Evolutionary conservation across 2,113 vertebrate species (phyloP).

Genomic region (Zosterops japonicus): DNA sequence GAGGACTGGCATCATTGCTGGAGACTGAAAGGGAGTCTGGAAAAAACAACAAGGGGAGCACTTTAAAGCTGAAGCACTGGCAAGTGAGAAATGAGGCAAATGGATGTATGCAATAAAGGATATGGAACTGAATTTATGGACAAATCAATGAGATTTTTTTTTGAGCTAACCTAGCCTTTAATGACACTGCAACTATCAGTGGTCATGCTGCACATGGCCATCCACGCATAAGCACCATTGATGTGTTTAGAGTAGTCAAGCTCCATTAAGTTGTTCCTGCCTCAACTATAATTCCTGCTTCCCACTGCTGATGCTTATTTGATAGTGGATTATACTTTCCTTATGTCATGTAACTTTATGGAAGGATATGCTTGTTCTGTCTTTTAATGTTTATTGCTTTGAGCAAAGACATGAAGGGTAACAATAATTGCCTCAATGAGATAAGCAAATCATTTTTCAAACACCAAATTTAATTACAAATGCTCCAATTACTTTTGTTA

Average conservation of each 20-base stretch:
- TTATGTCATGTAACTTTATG: background rate
- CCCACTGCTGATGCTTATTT: background rate
- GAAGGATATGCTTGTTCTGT: background rate
- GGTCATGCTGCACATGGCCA: background rate
- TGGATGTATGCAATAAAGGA: rapidly evolving
- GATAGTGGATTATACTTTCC: background rate
- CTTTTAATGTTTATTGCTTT: background rate
- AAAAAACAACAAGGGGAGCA: background rate
- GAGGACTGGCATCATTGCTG: conserved; percentile 90
- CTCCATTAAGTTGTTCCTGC: background rate
- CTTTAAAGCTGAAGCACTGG: background rate
- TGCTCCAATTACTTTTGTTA: background rate
- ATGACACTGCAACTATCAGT: background rate
- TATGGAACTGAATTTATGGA: background rate
- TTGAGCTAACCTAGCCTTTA: background rate
- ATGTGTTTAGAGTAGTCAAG: background rate
- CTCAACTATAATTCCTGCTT: background rate
- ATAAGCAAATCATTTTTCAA: background rate
- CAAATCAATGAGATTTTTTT: background rate
- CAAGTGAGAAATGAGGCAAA: background rate
- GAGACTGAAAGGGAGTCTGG: conserved; percentile 94
- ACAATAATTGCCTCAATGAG: background rate
- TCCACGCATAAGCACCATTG: background rate
- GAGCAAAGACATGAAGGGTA: background rate
- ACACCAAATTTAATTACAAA: background rate